Base-by-base conservation (phyloP, 2,797 vertebrate genomes). In the Zalophus californianus region DNA sequence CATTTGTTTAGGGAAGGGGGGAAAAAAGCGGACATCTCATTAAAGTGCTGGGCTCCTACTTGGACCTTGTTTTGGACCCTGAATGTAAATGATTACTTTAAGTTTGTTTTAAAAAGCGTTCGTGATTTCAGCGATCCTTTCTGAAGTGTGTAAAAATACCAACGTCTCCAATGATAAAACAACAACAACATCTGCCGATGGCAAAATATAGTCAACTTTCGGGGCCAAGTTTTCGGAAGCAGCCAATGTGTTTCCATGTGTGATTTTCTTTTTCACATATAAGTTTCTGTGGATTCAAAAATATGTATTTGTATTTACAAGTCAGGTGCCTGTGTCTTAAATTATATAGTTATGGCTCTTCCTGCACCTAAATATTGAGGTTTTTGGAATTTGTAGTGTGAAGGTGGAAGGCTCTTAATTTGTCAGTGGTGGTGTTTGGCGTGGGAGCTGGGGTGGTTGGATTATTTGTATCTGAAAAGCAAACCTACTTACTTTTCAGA, bases 141-240 rank as follows among this genome's bases (percentile, higher is more conserved):
- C 95, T 98, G 93, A 98, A 98, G 95, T 96, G 97, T 98, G 98
- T 98, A 98, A 98, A 98, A 97, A 97, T 95, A 97, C 83, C 91
- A 18, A 82, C 79, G n/a, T 97, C 95, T 97, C 97, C 96, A 96
- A 89, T 93, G 98, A 98, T 97, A 98, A 98, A 97, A 98, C 98
- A 98, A 97, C 94, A 98, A 98, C 97, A 98, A 97, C 93, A 97
- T 96, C 97, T 98, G 97, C 97, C 94, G 48, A 97, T 96, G 97
- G 91, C 96, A 98, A 97, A 97, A 87, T 90, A 44, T 73, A 97
- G 90, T 98, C 98, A 98, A 98, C 96, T 97, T 98, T 86, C 96
- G 1, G 96, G 97, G 98, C 98, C 97, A 98, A 97, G 96, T 87
- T 87, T 97, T 96, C 23, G 52, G 94, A 97, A 97, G 96, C 95